Conservation (phyloP, 2,888 invertebrate species). For the Drosophila affinis region DNA sequence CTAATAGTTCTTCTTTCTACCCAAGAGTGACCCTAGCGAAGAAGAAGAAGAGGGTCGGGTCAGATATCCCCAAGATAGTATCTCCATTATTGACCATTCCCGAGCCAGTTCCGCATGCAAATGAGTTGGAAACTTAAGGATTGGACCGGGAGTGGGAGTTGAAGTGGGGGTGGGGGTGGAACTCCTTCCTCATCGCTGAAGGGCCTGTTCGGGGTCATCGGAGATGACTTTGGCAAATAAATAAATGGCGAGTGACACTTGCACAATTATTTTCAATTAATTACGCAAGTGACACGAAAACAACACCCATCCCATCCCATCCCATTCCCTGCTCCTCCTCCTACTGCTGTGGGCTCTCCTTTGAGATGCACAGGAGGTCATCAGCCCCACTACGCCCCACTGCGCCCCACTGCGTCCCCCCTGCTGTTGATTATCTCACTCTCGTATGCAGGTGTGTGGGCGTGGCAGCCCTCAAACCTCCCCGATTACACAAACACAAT, state of each 20-base stretch:
- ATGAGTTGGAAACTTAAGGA: constrained; percentile 17
- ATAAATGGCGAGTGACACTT: constrained; percentile 74
- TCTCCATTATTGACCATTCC: constrained; percentile 13
- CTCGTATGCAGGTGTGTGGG: constrained; percentile 30
- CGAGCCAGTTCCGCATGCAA: constrained; percentile 16
- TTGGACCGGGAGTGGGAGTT: too few relatives aligned
- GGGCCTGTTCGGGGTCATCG: constrained; percentile 11
- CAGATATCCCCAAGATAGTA: constrained; percentile 7
- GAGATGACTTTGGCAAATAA: constrained; percentile 54
- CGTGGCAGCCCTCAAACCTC: constrained; percentile 26
- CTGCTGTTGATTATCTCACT: constrained; percentile 45
- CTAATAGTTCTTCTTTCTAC: neutral
- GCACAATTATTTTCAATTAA: constrained; percentile 76
- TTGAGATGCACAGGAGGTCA: neutral
- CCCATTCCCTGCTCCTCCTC: neutral
- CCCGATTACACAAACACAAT: constrained; percentile 55
- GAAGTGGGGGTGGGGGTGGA: neutral
- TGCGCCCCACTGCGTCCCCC: neutral
- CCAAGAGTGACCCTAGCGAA: neutral
- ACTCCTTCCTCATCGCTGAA: neutral
- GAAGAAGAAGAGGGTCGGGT: constrained; percentile 29
- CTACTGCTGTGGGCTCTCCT: neutral
- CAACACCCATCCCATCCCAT: neutral
- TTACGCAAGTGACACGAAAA: constrained; percentile 57
- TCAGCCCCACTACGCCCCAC: neutral